phyloP scores from a whole-genome alignment of 2,797 vertebrate species.

The Chelon auratus region DNA sequence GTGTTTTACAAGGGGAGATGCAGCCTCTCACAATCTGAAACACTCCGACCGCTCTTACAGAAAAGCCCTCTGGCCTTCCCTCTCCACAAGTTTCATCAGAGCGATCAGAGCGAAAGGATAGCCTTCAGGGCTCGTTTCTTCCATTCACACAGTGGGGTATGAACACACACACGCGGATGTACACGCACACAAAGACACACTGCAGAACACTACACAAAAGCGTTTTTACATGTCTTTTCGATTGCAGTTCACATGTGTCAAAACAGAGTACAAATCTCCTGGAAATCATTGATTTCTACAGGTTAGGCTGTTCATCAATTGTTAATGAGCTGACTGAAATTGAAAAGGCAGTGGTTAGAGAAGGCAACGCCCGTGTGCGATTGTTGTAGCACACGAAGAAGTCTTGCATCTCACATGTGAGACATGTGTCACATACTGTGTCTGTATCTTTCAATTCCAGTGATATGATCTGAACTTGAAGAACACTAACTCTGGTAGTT shows the following conservation, averaged over 20 bases:
- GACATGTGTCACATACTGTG: constrained; percentile 44
- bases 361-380: constrained; percentile 25
- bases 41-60: constrained; percentile 71
- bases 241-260: constrained; percentile 75
- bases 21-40: constrained; percentile 71
- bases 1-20: constrained; percentile 70
- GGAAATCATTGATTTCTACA: constrained; percentile 77
- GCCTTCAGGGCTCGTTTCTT: constrained; percentile 78
- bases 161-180: constrained; percentile 44
- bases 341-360: constrained; percentile 49
- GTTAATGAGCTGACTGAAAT: constrained; percentile 64
- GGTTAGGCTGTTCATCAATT: constrained; percentile 79
- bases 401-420: constrained; percentile 52
- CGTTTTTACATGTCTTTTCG: constrained; percentile 66
- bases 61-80: constrained; percentile 82
- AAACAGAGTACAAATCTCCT: constrained; percentile 70
- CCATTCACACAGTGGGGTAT: constrained; percentile 69
- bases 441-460: constrained; percentile 56
- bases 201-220: constrained; percentile 49
- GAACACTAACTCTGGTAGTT: constrained; percentile 67
- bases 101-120: constrained; percentile 79
- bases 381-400: constrained; percentile 51
- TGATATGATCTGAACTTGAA: constrained; percentile 57
- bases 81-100: constrained; percentile 80
- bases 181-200: constrained; percentile 45